Conservation (phyloP, 2,113 vertebrate genomes). For the human region DNA sequence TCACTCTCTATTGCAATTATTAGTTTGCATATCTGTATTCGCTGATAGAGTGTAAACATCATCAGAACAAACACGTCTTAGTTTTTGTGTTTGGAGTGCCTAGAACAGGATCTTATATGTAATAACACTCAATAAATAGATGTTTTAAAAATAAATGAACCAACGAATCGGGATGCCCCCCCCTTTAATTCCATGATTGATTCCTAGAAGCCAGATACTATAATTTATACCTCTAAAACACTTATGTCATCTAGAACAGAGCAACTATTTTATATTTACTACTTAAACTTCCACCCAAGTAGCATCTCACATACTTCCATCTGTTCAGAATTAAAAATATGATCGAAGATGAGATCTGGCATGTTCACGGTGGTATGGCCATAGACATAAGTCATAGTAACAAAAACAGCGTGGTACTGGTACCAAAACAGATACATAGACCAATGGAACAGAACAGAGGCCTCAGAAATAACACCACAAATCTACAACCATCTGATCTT, state of each 20-base stretch:
- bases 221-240: background rate
- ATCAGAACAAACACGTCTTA: background rate
- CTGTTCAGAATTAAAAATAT: slow-evolving; percentile 31
- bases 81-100: background rate
- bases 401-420: too few relatives aligned
- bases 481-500: too few relatives aligned
- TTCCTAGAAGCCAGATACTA: background rate
- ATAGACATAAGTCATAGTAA: too few relatives aligned
- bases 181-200: background rate
- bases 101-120: background rate
- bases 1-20: background rate
- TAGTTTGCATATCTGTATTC: background rate
- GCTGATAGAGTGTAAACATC: background rate
- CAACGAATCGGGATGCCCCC: background rate
- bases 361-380: too few relatives aligned
- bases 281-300: background rate
- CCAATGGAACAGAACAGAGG: too few relatives aligned
- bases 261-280: background rate
- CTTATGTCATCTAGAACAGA: background rate
- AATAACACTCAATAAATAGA: background rate
- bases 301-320: background rate
- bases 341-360: background rate
- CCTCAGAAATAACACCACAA: too few relatives aligned
- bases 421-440: too few relatives aligned
- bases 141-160: background rate